These are phyloP conservation scores for Tuberolachnus salignus DNA, from an alignment of 2,888 invertebrate genomes.

Conservation along the genomic window DNA sequence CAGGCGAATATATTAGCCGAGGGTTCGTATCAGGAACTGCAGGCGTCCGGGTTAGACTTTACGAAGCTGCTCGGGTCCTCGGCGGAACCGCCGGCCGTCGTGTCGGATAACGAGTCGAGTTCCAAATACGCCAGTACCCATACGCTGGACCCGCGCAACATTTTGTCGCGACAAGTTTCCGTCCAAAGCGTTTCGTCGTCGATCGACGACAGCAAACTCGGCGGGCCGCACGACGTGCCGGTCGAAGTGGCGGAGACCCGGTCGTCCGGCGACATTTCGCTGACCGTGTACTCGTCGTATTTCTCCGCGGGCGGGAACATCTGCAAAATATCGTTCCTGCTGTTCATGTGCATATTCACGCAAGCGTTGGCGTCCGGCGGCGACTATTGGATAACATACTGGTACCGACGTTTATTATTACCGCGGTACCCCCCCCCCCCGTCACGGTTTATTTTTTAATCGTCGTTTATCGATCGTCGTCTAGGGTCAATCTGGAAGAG, in stretches of 20 bases:
- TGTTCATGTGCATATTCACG: constrained; percentile 69
- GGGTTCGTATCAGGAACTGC: constrained; percentile 73
- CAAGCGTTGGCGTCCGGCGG: constrained; percentile 70
- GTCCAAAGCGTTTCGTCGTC: constrained; percentile 60
- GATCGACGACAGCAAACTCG: constrained; percentile 57
- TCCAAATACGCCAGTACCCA: constrained; percentile 57
- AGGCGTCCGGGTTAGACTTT: constrained; percentile 78
- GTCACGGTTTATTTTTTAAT: too few species aligned
- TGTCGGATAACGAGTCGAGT: constrained; percentile 60
- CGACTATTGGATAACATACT: constrained; percentile 76
- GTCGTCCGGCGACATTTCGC: constrained; percentile 70
- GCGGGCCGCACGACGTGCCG: constrained; percentile 52
- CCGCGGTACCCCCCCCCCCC: too few species aligned
- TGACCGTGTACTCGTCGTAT: constrained; percentile 72
- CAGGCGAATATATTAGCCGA: constrained; percentile 65
- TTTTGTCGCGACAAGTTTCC: constrained; percentile 57
- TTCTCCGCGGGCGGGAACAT: constrained; percentile 75
- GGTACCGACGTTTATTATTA: constrained; percentile 65
- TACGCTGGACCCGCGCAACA: constrained; percentile 19
- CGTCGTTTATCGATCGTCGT: too few species aligned
- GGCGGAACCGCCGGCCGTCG: constrained; percentile 65
- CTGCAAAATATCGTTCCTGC: constrained; percentile 68
- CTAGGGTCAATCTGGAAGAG: constrained; percentile 69
- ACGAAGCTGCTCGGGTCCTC: constrained; percentile 70
- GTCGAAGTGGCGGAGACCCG: constrained; percentile 66